Conservation (phyloP, 2,797 vertebrate species). For the Octomys mimax region DNA sequence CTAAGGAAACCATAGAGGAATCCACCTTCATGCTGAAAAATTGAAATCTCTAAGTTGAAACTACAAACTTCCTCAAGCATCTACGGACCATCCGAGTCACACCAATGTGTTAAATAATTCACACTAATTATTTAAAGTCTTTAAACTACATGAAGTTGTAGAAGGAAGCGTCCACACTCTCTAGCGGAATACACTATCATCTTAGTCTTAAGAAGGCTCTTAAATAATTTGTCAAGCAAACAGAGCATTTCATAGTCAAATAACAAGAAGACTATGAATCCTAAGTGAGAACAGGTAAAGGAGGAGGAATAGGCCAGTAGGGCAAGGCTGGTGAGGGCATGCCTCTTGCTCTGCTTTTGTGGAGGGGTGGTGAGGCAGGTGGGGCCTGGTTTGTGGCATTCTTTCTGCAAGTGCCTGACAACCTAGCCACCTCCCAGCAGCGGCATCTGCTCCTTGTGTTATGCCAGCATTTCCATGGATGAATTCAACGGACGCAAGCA, state of each 20-base stretch:
- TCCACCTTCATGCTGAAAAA: neutral
- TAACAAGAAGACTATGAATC: neutral
- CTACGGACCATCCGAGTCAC: neutral
- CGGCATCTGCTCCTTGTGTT: neutral
- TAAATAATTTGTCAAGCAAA: neutral
- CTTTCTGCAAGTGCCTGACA: neutral
- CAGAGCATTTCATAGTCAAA: neutral
- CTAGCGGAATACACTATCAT: neutral
- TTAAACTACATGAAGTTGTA: neutral
- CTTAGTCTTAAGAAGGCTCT: neutral
- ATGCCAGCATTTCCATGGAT: neutral
- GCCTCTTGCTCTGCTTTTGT: neutral
- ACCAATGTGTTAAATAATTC: neutral
- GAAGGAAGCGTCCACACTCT: neutral
- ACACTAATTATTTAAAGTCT: neutral
- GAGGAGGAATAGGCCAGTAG: neutral
- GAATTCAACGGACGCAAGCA: neutral
- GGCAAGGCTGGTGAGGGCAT: accelerated
- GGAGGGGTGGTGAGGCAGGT: neutral
- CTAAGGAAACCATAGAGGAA: neutral
- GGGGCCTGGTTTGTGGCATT: neutral
- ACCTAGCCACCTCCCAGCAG: neutral
- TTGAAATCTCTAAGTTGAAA: neutral
- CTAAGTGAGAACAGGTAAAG: no score
- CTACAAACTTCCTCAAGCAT: neutral